phyloP scores from a whole-genome alignment of 2,797 vertebrate genomes.

The Huso huso region DNA sequence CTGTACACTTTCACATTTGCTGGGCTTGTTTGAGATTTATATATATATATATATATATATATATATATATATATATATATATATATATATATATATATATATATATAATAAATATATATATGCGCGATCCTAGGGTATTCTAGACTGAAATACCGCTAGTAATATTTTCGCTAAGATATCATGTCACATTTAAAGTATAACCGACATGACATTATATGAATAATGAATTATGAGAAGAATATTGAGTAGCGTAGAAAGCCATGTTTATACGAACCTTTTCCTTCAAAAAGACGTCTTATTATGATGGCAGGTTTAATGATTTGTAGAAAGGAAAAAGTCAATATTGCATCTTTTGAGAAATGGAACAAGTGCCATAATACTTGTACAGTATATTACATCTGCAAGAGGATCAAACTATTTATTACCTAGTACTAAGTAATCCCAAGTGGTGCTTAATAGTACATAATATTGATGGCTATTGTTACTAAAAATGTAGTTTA shows the following conservation, averaged over 20 bases:
- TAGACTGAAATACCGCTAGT: no score
- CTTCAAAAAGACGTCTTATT: neutral
- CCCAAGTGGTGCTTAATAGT: conserved; percentile 44
- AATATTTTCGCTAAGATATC: no score
- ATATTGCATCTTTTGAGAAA: conserved; percentile 9
- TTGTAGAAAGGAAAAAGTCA: neutral
- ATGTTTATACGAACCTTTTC: conserved; percentile 4
- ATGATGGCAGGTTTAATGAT: neutral
- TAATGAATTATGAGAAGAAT: no score
- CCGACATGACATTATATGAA: no score
- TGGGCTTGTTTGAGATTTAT: no score
- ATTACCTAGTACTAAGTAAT: conserved; percentile 58
- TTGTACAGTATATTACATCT: conserved; percentile 34
- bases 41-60: no score
- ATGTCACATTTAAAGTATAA: no score
- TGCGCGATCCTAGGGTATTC: no score
- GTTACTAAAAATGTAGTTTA: conserved; percentile 57
- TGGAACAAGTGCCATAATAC: conserved; percentile 30
- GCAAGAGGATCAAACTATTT: conserved; percentile 55
- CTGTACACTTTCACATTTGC: no score
- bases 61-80: no score
- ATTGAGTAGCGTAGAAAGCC: neutral
- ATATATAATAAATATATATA: no score
- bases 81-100: no score
- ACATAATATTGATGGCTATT: conserved; percentile 50